Conservation (phyloP, 1,140 invertebrate genomes). For the Bombus waltoni region DNA sequence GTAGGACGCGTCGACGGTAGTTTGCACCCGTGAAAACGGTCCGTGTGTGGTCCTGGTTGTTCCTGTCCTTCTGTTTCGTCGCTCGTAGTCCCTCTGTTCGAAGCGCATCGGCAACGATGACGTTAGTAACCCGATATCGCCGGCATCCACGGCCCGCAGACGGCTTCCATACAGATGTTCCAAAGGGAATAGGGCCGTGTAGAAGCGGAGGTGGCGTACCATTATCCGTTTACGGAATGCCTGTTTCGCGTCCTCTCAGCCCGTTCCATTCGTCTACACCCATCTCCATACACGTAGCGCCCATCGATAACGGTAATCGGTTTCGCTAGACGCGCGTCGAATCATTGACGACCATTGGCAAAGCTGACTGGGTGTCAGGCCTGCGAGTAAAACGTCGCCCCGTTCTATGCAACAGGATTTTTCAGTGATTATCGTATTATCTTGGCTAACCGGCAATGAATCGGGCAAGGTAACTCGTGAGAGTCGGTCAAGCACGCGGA, state of each 20-base stretch:
- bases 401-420: slow-evolving; percentile 1
- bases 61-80: slow-evolving; percentile 59
- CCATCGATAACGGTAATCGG: slow-evolving; percentile 65
- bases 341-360: slow-evolving; percentile 41
- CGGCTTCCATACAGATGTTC: slow-evolving; percentile 73
- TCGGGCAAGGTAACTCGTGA: background rate
- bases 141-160: slow-evolving; percentile 65
- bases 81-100: slow-evolving; percentile 34
- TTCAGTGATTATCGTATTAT: slow-evolving; percentile 27
- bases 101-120: slow-evolving; percentile 68
- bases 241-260: slow-evolving; percentile 40
- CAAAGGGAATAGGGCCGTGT: slow-evolving; percentile 67
- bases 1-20: slow-evolving; percentile 47
- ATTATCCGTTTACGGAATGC: slow-evolving; percentile 67
- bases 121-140: slow-evolving; percentile 72
- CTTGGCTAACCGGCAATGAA: background rate
- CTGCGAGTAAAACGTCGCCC: no score
- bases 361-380: no score
- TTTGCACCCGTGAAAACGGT: slow-evolving; percentile 56
- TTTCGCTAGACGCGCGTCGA: slow-evolving; percentile 62
- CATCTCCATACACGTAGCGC: background rate
- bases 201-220: slow-evolving; percentile 54
- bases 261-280: background rate
- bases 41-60: slow-evolving; percentile 62
- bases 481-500: slow-evolving; percentile 23